phyloP scores from a whole-genome alignment of 2,797 vertebrate genomes.

The Diplodus sargus region DNA sequence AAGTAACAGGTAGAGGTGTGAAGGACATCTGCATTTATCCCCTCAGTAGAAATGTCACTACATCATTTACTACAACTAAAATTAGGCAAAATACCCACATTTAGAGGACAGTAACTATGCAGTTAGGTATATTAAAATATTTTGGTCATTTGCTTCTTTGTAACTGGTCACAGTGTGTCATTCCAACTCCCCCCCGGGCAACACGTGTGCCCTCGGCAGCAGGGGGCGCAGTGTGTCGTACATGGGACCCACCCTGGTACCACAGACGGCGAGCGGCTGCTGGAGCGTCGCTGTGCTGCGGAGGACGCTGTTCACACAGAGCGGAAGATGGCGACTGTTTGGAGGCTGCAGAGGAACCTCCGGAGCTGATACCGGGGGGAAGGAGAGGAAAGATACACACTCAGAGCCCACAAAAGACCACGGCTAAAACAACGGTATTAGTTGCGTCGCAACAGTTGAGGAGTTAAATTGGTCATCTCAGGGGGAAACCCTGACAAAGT shows the following conservation, averaged over 20 bases:
- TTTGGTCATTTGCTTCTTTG: not conserved
- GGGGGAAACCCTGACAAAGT: conserved; percentile 28
- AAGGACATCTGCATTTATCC: not conserved
- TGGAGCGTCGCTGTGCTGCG: conserved; percentile 56
- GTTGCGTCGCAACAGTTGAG: not conserved
- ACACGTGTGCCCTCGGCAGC: not conserved
- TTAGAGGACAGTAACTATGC: not conserved
- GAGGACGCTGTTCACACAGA: conserved; percentile 67
- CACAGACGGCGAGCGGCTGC: conserved; percentile 27
- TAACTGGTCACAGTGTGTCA: not conserved
- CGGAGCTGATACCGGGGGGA: conserved; percentile 83
- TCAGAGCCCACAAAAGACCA: conserved; percentile 34
- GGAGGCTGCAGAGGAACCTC: conserved; percentile 78
- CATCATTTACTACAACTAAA: not conserved
- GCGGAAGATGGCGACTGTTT: conserved; percentile 87
- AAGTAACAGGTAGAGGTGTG: not conserved
- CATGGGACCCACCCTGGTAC: conserved; percentile 53
- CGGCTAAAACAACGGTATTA: conserved; percentile 70
- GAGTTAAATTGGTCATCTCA: conserved; percentile 16
- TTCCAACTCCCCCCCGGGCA: not conserved
- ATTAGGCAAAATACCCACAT: not conserved
- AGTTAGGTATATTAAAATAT: not conserved
- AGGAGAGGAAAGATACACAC: conserved; percentile 55
- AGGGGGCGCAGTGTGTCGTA: conserved; percentile 27
- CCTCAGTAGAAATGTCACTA: not conserved